Percentiles rank a stretch among this genome's conserved stretches.
These are phyloP conservation scores for Tapirus indicus DNA, from an alignment of 2,797 vertebrate species.

Conservation along the genomic window DNA sequence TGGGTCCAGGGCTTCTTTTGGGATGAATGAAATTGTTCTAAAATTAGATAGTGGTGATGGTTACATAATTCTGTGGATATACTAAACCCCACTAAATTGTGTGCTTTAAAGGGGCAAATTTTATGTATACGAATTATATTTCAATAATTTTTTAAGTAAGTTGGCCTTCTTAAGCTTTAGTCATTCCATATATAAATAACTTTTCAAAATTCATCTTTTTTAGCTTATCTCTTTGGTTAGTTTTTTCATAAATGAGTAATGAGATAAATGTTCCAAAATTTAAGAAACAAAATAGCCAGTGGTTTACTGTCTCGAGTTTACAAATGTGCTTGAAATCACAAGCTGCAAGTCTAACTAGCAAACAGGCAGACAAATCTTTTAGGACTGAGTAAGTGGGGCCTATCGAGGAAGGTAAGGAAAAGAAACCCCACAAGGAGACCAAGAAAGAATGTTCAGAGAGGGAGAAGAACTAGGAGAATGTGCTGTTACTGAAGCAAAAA, in stretches of 20 bases:
- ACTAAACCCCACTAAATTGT: not conserved
- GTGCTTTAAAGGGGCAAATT: not conserved
- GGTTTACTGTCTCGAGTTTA: constrained; percentile 19
- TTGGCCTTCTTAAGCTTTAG: not conserved
- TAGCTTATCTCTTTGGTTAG: not conserved
- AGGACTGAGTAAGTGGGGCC: not conserved
- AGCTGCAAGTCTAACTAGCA: not conserved
- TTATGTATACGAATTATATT: constrained; percentile 11
- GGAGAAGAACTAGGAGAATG: not conserved
- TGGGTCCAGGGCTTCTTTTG: not conserved
- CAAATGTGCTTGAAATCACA: not conserved
- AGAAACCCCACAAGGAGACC: not conserved
- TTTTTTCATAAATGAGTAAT: constrained; percentile 12
- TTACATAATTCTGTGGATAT: not conserved
- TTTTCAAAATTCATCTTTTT: constrained; percentile 50
- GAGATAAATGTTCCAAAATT: not conserved
- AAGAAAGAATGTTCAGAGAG: not conserved
- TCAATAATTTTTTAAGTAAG: constrained; percentile 13
- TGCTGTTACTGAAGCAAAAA: not conserved
- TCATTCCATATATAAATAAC: not conserved
- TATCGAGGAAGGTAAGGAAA: not conserved
- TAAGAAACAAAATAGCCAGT: not conserved
- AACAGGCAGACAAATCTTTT: not conserved
- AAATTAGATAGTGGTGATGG: constrained; percentile 25
- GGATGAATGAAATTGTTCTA: not conserved